A percentile compares a stretch with the other conserved stretches of the same genome.
These are phyloP conservation scores for Brachyopa scutellaris DNA, from an alignment of 2,888 invertebrate species.

Conservation along the genomic window DNA sequence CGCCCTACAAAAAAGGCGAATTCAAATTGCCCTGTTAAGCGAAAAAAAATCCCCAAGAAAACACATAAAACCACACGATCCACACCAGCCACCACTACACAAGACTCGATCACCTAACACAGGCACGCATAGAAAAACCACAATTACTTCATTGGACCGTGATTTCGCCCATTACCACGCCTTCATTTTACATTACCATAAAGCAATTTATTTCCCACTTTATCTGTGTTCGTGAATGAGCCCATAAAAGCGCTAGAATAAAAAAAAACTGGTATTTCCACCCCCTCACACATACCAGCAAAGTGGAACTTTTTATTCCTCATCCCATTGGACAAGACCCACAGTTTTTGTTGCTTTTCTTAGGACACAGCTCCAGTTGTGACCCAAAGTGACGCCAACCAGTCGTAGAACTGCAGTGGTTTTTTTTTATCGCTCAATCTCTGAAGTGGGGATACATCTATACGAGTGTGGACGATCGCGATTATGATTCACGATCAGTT, in stretches of 20 bases:
- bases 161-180: conserved; percentile 65
- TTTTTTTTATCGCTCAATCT: conserved; percentile 30
- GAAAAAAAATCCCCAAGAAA: neutral
- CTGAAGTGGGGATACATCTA: conserved; percentile 44
- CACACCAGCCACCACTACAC: conserved; percentile 14
- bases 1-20: neutral
- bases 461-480: conserved; percentile 40
- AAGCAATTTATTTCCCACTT: conserved; percentile 23
- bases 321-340: conserved; percentile 60
- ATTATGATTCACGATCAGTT: conserved; percentile 66
- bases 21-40: neutral
- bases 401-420: conserved; percentile 62
- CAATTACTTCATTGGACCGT: conserved; percentile 37
- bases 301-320: conserved; percentile 38
- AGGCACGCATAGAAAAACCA: conserved; percentile 12
- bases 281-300: conserved; percentile 45
- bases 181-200: conserved; percentile 48
- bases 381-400: conserved; percentile 46
- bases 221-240: neutral
- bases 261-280: conserved; percentile 47
- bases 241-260: neutral
- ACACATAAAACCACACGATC: neutral
- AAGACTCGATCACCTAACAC: neutral
- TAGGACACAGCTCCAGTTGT: conserved; percentile 33
- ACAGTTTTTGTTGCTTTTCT: conserved; percentile 47